A percentile compares a stretch with the other conserved stretches of the same genome.
Evolutionary conservation across 2,888 invertebrate species (phyloP).

Genomic region (Gnatocerus cornutus): DNA sequence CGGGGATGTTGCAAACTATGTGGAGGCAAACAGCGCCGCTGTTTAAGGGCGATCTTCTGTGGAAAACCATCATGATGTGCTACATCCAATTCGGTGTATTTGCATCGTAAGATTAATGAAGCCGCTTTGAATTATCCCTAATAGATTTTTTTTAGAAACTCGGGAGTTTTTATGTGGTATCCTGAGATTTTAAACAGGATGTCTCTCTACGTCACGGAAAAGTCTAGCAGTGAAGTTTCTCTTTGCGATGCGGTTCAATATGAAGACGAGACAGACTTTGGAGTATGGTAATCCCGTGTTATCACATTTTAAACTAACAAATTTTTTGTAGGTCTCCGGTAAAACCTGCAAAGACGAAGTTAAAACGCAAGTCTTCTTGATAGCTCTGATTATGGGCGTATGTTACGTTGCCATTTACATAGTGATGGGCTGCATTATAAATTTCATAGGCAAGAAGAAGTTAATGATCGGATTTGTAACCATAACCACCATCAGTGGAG

Average conservation of each 20-base stretch:
- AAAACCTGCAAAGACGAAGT: slow-evolving; percentile 64
- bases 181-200: slow-evolving; percentile 76
- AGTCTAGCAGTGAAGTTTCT: slow-evolving; percentile 58
- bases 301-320: no score
- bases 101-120: slow-evolving; percentile 62
- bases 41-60: slow-evolving; percentile 62
- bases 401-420: slow-evolving; percentile 64
- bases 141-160: slow-evolving; percentile 69
- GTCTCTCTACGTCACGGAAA: slow-evolving; percentile 58
- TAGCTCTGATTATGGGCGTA: slow-evolving; percentile 63
- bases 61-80: slow-evolving; percentile 68
- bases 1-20: slow-evolving; percentile 61
- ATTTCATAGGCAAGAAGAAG: slow-evolving; percentile 74
- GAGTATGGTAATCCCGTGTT: neutral
- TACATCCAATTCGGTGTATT: slow-evolving; percentile 70
- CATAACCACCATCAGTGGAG: slow-evolving; percentile 63
- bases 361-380: slow-evolving; percentile 65
- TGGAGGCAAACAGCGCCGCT: slow-evolving; percentile 69
- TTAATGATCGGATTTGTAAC: slow-evolving; percentile 61
- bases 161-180: slow-evolving; percentile 76
- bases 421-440: slow-evolving; percentile 68
- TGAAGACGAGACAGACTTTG: slow-evolving; percentile 36
- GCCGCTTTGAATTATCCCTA: slow-evolving; percentile 18
- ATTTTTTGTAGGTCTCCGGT: neutral
- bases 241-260: slow-evolving; percentile 64